Base-by-base conservation (phyloP, 2,797 vertebrate species). In the Prunella strophiata region DNA sequence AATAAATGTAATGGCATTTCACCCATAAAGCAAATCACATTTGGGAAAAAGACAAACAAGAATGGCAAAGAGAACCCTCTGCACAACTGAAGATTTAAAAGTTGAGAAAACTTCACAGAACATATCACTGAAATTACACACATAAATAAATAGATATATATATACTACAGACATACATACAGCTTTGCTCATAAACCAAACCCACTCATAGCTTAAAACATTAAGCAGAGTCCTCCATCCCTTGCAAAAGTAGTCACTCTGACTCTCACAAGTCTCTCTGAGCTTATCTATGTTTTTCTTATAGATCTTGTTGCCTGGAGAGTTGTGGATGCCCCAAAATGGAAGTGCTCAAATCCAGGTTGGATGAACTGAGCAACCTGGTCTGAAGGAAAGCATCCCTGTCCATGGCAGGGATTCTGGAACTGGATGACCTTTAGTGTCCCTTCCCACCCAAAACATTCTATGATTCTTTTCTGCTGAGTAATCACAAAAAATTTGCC, bases 391-490 rank as follows among this genome's bases (percentile, higher is more conserved):
- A 63, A 10, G 11, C 10, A 9, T 17, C 32, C 32, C 27, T 12
- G 3, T 36, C 8, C 27, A 63, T 3, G 2, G 16, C 27, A 50
- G 11, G 36, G 10, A 27, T 0, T 0, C 16, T 30, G 25, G 38
- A 58, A 30, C 7, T 12, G 16, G 17, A 40, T 34, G 8, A 40
- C 16, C 25, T 65, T 58, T 22, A 40, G 11, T 4, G 20, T 25
- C 29, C 21, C 26, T 58, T 65, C 57, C 51, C 16, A 65, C 21
- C 10, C 21, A 74, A 42, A 54, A n/a, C 12, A 11, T 20, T n/a
- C 26, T 18, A 4, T 14, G 22, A 50, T 15, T 6, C 6, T 47
- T 67, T 75, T 55, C 10, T 54, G 25, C 15, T 15, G 20, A 70
- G 22, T 18, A 76, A 26, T 52, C 10, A 8, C 30, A 85, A 67